Evolutionary conservation across 2,113 vertebrate species (phyloP), one percentile per base, ranked within the genome.

Genomic region (Fulica atra): DNA sequence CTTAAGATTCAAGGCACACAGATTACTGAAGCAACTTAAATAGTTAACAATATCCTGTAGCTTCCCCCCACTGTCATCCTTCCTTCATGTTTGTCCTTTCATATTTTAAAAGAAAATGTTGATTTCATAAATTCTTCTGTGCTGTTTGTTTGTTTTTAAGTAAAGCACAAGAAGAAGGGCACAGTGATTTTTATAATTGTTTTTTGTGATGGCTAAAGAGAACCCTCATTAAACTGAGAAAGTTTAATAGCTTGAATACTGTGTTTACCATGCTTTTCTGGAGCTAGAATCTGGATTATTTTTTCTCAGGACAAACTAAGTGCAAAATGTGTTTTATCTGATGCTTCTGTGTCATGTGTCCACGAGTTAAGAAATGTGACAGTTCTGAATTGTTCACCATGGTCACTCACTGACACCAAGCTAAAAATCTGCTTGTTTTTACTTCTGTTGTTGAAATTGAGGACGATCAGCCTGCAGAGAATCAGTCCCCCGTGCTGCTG

Each of bases 211-310:
- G 63, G 23, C 59, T 46, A 15, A 85, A 44, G 59, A 88, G 56
- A 81, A 25, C 51, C 44, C 11, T 57, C 59, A 25, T 84, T 94
- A 91, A 59, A 15, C 14, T 86, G 29, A 63, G 64, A 83, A 77
- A 65, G 53, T 64, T 61, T 78, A 77, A 59, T 89, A 50, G 31
- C 38, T 86, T 83, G 77, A 74, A 59, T 82, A 48, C 16, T 81
- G 20, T 90, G 54, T 88, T 89, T 92, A 57, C 50, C 26, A 42
- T 94, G 79, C 60, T 90, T 82, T 95, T 85, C 81, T 69, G 63
- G 36, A 33, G 54, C 18, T 88, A 73, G 35, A 90, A 60, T 53
- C 66, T 72, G 42, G n/a, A 72, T 92, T 95, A 33, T 81, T 38
- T 88, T 72, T 84, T 81, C 81, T 90, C 93, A 86, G 74, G 88